Evolutionary conservation across 2,888 invertebrate genomes (phyloP).

Genomic region (Lasioglossum malachurum): DNA sequence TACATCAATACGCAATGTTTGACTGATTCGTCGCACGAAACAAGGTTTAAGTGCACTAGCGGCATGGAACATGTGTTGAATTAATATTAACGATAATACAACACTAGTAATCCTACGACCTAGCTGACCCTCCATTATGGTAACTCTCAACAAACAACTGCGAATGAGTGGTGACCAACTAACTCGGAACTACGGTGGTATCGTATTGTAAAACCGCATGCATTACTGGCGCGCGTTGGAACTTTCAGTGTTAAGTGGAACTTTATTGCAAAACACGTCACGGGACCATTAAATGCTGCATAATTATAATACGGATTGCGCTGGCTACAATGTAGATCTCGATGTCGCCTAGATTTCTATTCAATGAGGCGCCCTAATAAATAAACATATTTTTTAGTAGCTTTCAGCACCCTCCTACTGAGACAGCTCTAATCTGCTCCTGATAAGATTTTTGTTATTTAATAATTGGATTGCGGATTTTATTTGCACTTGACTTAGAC

Average conservation of each 20-base stretch:
- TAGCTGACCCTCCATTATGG: neutral
- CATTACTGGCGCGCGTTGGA: neutral
- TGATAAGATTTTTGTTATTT: no score
- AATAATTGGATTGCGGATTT: no score
- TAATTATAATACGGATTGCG: neutral
- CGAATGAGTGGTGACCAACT: neutral
- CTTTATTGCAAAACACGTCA: slow-evolving; percentile 3
- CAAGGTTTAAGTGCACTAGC: neutral
- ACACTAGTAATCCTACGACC: neutral
- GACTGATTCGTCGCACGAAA: neutral
- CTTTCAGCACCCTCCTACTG: no score
- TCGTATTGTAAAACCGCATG: slow-evolving; percentile 8
- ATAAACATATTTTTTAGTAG: neutral
- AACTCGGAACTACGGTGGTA: neutral
- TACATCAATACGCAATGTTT: neutral
- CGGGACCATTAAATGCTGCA: neutral
- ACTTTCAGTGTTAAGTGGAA: neutral
- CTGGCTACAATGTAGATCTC: neutral
- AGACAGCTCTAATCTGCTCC: no score
- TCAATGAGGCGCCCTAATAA: neutral
- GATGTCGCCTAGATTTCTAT: neutral
- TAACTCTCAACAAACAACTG: neutral
- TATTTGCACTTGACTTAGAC: no score
- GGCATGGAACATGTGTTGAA: neutral
- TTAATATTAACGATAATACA: neutral